Base-by-base conservation (phyloP, 2,888 invertebrate species). In the Callyntrura guangdongensis region DNA sequence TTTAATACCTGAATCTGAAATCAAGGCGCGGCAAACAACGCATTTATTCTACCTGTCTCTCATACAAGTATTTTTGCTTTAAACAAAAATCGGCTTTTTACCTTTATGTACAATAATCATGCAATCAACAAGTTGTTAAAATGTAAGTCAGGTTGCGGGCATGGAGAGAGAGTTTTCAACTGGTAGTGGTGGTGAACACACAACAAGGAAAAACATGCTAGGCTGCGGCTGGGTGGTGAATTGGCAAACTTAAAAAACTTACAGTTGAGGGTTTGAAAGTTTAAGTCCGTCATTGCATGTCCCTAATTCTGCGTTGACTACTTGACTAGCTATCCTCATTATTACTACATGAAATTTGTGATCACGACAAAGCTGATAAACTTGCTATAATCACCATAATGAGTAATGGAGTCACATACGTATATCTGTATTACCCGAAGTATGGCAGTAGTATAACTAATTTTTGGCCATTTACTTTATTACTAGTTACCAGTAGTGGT, bases 281-380 rank as follows among this genome's bases (percentile, higher is more conserved):
- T 59, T n/a, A 59, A 14, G 59, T 69, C 12, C 27, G 11, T 69
- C 14, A 69, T 36, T 69, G 27, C 67, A 69, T 69, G 36, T 17
- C 36, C 14, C n/a, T 45, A 9, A 74, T 47, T 12, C 45, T 17
- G 25, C 22, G 20, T 69, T 36, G 36, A 36, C 36, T 36, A 6
- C n/a, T n/a, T 36, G 6, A 6, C 6, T 2, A 36, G 36, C 36
- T 36, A 6, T 36, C 2, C 36, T 36, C 9, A 74, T 74, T 49
- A 74, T 20, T 20, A 74, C 49, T 47, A 47, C 45, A 69, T 69
- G 69, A 69, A 69, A 45, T n/a, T 69, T 69, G 69, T 36, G 74
- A 74, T 74, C 74, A 74, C 74, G 49, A 74, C 27, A 74, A 49
- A 49, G 74, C 17, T 49, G 20, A 20, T 74, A 47, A 74, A 49